Conservation (phyloP, 2,888 invertebrate species). For the Melangyna quadrimaculata region DNA sequence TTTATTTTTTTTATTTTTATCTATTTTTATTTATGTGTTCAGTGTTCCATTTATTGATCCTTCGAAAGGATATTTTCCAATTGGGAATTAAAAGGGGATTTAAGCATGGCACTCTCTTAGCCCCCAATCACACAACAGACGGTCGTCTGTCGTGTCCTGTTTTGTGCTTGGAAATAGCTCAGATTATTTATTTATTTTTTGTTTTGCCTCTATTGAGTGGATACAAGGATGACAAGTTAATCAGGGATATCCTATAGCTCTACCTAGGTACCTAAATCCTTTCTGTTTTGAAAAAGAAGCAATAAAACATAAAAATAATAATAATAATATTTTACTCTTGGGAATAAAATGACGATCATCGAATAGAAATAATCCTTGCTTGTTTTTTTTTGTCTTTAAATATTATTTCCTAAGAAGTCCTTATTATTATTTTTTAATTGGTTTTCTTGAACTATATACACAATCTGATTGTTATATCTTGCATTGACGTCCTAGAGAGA, state of each 20-base stretch:
- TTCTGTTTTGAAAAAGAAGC: not conserved
- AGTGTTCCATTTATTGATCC: slow-evolving; percentile 29
- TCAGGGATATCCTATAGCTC: slow-evolving; percentile 38
- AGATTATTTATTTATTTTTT: slow-evolving; percentile 6
- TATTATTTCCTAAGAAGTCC: not conserved
- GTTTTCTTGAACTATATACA: slow-evolving; percentile 8
- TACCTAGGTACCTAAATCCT: slow-evolving; percentile 15
- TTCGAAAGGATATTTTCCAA: slow-evolving; percentile 60
- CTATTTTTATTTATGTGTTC: not conserved
- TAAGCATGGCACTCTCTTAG: slow-evolving; percentile 49
- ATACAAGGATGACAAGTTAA: slow-evolving; percentile 65
- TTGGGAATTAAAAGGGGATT: slow-evolving; percentile 65
- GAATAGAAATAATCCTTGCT: not conserved
- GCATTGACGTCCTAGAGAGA: not conserved
- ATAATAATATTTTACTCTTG: slow-evolving; percentile 21
- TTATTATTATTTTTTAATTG: slow-evolving; percentile 48
- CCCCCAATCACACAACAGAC: not conserved
- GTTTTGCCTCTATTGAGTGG: slow-evolving; percentile 46
- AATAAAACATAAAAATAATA: not conserved
- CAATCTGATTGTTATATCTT: slow-evolving; percentile 17
- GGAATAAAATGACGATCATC: not conserved
- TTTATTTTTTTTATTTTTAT: not conserved
- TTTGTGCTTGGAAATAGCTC: slow-evolving; percentile 19
- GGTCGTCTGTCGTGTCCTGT: not conserved
- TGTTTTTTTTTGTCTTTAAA: not conserved